Base-by-base conservation (phyloP, 2,888 invertebrate species). In the Platerodrilus igneus region DNA sequence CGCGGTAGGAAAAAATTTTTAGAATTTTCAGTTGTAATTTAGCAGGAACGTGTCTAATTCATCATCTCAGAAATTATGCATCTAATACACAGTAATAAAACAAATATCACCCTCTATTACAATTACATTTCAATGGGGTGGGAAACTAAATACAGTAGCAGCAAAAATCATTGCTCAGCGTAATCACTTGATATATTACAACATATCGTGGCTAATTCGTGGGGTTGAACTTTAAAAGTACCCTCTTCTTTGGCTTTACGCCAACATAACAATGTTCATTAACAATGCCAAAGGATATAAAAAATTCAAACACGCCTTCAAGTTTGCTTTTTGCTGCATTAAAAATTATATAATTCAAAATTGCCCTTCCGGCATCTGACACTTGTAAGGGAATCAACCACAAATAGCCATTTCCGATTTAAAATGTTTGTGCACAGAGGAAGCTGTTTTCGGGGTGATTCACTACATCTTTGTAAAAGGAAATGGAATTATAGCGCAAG, bases 291-390 rank as follows among this genome's bases (percentile, higher is more conserved):
- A 45, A 38, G 50, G 35, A 43, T 48, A 44, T 44, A 51, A 47
- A 50, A 50, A 47, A 40, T 42, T 28, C 35, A 42, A 48, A 46
- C 34, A 33, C 29, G 31, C 56, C 53, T 37, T 51, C 36, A 47
- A 49, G 45, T 52, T 52, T 49, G 50, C 45, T 51, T 46, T 48
- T 52, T 48, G 47, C 45, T 47, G 57, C 58, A 62, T 64, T 62
- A 64, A 64, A 63, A 63, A 60, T 61, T 60, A 59, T 61, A 67
- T 66, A 65, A 64, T 62, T 67, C 66, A 66, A 66, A 66, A 63
- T 57, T 55, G 49, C 52, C 52, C 33, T 62, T 66, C 66, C 65
- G 62, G 56, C 51, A 49, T 52, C 43, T 63, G 66, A 66, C 64
- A 63, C 59, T 62, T 60, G 64, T 64, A 63, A 25, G 53, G 57